Evolutionary conservation across 2,888 invertebrate species (phyloP).

Genomic region (Brachypalpus laphriformis): DNA sequence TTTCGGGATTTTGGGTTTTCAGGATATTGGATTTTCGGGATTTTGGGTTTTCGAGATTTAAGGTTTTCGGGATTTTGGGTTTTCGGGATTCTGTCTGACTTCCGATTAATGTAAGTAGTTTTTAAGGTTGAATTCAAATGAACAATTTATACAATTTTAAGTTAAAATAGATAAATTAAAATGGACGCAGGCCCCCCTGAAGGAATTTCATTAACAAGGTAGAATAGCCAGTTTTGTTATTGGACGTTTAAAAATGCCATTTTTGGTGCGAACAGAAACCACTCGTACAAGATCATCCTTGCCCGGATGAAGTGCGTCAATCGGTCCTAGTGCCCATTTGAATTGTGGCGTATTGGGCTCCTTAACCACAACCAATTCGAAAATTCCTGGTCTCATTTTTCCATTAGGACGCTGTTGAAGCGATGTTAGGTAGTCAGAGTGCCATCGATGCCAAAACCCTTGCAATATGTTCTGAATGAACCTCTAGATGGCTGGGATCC

Average conservation of each 20-base stretch:
- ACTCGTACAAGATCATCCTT: conserved; percentile 18
- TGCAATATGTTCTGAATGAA: conserved; percentile 22
- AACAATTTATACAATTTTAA: background rate
- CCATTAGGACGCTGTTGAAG: background rate
- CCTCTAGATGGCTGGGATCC: conserved; percentile 40
- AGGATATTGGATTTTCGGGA: no score
- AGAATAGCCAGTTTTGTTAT: conserved; percentile 1
- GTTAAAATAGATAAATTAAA: no score
- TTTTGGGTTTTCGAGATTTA: no score
- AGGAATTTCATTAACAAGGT: background rate
- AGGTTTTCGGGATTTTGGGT: no score
- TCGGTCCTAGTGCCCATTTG: conserved; percentile 29
- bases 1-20: no score
- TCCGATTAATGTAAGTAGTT: background rate
- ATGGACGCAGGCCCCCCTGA: conserved; percentile 13
- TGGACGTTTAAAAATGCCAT: conserved; percentile 25
- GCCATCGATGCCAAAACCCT: background rate
- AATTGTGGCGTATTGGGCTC: no score
- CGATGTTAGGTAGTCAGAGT: background rate
- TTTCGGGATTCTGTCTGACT: no score
- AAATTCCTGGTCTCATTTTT: conserved; percentile 7
- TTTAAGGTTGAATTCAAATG: no score
- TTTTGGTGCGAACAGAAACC: conserved; percentile 19
- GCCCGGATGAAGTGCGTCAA: conserved; percentile 12
- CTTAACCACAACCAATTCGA: conserved; percentile 2